These are phyloP conservation scores for Bos javanicus DNA, from an alignment of 2,113 vertebrate species.

Conservation along the genomic window DNA sequence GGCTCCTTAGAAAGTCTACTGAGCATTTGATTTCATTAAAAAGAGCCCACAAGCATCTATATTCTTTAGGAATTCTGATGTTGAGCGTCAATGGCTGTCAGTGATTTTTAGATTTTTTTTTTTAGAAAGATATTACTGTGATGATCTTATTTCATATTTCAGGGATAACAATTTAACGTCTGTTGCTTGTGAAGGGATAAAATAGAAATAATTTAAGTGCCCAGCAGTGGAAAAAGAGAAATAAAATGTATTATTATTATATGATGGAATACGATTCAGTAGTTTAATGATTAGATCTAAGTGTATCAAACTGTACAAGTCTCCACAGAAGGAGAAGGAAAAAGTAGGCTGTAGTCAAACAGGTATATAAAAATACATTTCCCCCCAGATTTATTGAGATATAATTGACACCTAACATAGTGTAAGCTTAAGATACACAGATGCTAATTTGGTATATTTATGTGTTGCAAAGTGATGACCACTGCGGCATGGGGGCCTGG, in stretches of 20 bases:
- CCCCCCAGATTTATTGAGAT: background rate
- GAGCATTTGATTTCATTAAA: constrained; percentile 61
- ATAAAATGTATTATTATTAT: background rate
- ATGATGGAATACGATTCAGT: background rate
- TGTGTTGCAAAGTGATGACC: accelerated
- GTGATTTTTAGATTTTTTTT: background rate
- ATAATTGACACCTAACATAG: background rate
- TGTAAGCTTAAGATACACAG: background rate
- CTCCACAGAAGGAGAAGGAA: background rate
- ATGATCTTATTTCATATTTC: constrained; percentile 7
- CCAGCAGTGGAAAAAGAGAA: background rate
- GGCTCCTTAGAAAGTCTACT: constrained; percentile 33
- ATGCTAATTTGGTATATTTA: too few relatives aligned
- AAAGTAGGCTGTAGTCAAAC: background rate
- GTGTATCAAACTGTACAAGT: background rate
- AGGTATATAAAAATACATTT: background rate
- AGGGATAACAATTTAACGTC: background rate
- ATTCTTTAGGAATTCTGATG: constrained; percentile 6
- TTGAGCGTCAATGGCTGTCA: background rate
- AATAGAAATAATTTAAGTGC: constrained; percentile 25
- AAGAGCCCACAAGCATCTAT: constrained; percentile 30
- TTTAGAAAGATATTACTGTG: background rate
- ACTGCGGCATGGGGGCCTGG: accelerated
- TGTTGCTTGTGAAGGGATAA: background rate
- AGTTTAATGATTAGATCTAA: background rate